phyloP scores from a whole-genome alignment of 1,140 invertebrate genomes.

The Psix sp. region DNA sequence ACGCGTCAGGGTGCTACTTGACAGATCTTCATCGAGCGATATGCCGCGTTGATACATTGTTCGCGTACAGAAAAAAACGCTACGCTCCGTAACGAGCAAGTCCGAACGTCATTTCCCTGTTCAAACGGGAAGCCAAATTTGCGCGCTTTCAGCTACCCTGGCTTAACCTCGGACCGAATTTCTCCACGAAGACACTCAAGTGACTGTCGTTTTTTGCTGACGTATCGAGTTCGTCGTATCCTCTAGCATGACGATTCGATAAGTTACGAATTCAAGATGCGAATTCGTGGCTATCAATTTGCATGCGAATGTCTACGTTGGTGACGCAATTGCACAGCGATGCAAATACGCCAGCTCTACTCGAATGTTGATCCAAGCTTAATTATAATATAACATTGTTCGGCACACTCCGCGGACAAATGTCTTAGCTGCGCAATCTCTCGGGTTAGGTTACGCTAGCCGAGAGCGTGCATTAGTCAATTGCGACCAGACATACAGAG shows the following conservation, averaged over 20 bases:
- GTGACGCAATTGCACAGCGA: not conserved
- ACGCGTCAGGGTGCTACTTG: too few species aligned
- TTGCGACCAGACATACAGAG: conserved; percentile 29
- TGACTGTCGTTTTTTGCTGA: too few species aligned
- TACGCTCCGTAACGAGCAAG: too few species aligned
- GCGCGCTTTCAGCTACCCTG: too few species aligned
- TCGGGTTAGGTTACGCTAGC: conserved; percentile 19
- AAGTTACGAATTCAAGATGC: not conserved
- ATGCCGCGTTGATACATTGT: too few species aligned
- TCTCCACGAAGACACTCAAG: too few species aligned
- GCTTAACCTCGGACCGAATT: too few species aligned
- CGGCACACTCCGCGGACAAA: conserved; percentile 7
- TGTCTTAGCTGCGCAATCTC: conserved; percentile 22
- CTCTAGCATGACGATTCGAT: not conserved
- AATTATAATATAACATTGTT: conserved; percentile 33
- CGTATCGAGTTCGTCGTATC: too few species aligned
- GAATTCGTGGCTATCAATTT: not conserved
- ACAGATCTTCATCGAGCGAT: too few species aligned
- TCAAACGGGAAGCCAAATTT: too few species aligned
- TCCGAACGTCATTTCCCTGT: too few species aligned
- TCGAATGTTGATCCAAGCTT: conserved; percentile 7
- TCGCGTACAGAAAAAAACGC: too few species aligned
- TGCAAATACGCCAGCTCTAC: not conserved
- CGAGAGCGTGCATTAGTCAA: conserved; percentile 22
- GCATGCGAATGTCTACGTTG: not conserved